Evolutionary conservation across 1,140 invertebrate genomes (phyloP), one percentile per base, ranked within the genome.

Genomic region (Tribolium castaneum): DNA sequence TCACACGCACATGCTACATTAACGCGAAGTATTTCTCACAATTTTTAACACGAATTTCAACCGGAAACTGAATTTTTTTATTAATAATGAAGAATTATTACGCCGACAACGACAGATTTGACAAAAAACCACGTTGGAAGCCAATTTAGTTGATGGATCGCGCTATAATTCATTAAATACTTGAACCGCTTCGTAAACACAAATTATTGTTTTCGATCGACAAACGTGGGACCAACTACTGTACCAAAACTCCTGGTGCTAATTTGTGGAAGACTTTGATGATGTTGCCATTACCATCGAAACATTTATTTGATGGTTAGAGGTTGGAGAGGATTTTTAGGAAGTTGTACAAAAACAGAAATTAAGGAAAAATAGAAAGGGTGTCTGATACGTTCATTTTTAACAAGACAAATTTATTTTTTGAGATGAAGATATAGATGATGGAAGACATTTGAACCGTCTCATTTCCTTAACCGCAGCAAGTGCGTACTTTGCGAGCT

Each of bases 1-100:
- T 66, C 39, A 35, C 10, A 12, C 59, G 2, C 9, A 22, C 12
- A 34, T 34, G 12, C 12, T 66, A 35, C 5, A 66, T 35, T 10
- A 22, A 66, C 59, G 59, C 13, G 59, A 66, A 66, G 39, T 66
- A 66, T 66, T 66, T 66, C 25, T 66, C 59, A 66, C 54, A 22
- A 59, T 59, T 66, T 66, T 35, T 13, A 30, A 35, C 59, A 66
- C 59, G 35, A 66, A 12, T 59, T 59, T 10, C 16, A 66, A 3
- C 59, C 30, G 30, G 59, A 66, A 66, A 30, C 59, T 6, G 59
- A 12, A 66, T 66, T 62, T 62, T 59, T 59, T 59, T 59, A 66
- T 66, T 35, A 66, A 66, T 66, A 30, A 59, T 22, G 59, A n/a
- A n/a, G 54, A 59, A 22, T 59, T 59, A 30, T 22, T 19, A 54